phyloP scores from a whole-genome alignment of 2,113 vertebrate species.

The Notothenia rossii region DNA sequence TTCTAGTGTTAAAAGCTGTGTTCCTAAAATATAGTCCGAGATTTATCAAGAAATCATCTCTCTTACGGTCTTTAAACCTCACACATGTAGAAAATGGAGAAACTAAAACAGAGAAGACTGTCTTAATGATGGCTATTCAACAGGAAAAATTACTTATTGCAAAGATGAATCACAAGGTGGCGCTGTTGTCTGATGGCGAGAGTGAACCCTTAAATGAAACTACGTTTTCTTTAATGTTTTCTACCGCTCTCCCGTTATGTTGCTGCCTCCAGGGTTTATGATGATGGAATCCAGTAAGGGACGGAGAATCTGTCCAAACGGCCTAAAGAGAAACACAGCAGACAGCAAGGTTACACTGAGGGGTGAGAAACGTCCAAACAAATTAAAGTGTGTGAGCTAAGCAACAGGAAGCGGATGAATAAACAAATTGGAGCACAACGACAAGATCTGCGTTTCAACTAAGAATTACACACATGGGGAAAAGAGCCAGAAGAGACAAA shows the following conservation, averaged over 20 bases:
- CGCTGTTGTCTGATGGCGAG: too few relatives aligned
- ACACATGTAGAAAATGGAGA: neutral
- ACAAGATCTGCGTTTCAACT: neutral
- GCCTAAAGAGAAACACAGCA: constrained; percentile 81
- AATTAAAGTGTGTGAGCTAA: neutral
- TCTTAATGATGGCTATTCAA: neutral
- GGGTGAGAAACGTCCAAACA: neutral
- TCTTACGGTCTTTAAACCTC: neutral
- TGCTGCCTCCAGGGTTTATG: constrained; percentile 89
- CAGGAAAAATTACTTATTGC: constrained; percentile 11
- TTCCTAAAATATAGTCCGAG: too few relatives aligned
- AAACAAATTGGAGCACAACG: neutral
- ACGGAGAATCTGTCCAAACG: constrained; percentile 94
- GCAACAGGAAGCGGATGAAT: neutral
- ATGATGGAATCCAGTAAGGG: constrained; percentile 90
- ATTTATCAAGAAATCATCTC: neutral
- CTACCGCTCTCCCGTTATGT: constrained; percentile 90
- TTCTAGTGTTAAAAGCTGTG: too few relatives aligned
- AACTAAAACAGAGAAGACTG: neutral
- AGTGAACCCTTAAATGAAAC: neutral
- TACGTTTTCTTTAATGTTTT: constrained; percentile 26
- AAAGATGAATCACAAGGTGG: too few relatives aligned
- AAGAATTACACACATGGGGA: neutral
- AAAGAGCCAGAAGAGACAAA: neutral
- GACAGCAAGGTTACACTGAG: constrained; percentile 16